Evolutionary conservation across 2,797 vertebrate genomes (phyloP).

Genomic region (Esox masquinongy): DNA sequence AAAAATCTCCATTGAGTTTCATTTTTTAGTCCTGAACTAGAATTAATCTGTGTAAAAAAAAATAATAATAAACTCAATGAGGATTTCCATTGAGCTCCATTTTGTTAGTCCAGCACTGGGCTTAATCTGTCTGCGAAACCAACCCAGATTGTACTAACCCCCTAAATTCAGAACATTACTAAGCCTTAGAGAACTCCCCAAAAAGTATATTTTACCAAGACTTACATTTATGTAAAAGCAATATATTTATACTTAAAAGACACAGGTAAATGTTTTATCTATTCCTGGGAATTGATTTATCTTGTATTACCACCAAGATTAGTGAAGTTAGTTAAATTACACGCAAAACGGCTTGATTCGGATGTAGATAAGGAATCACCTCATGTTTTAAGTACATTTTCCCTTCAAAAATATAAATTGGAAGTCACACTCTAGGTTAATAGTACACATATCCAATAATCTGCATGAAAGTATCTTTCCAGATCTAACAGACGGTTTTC

Average conservation of each 20-base stretch:
- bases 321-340: neutral
- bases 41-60: too few relatives aligned
- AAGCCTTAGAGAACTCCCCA: conserved; percentile 10
- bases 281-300: neutral
- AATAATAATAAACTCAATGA: too few relatives aligned
- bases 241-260: neutral
- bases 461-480: conserved; percentile 1
- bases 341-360: neutral
- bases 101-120: too few relatives aligned
- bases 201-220: conserved; percentile 1
- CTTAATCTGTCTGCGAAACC: too few relatives aligned
- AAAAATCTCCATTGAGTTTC: too few relatives aligned
- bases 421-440: conserved; percentile 34
- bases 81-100: too few relatives aligned
- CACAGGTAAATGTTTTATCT: neutral
- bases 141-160: conserved; percentile 45
- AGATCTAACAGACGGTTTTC: conserved; percentile 21
- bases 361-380: neutral
- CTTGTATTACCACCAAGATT: neutral
- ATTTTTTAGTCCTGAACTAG: too few relatives aligned
- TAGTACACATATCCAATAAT: conserved; percentile 10
- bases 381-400: neutral
- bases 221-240: conserved; percentile 3
- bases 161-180: conserved; percentile 32
- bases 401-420: conserved; percentile 29